Evolutionary conservation across 2,113 vertebrate genomes (phyloP), one percentile per base, ranked within the genome.

Genomic region (Odontophorus gujanensis): DNA sequence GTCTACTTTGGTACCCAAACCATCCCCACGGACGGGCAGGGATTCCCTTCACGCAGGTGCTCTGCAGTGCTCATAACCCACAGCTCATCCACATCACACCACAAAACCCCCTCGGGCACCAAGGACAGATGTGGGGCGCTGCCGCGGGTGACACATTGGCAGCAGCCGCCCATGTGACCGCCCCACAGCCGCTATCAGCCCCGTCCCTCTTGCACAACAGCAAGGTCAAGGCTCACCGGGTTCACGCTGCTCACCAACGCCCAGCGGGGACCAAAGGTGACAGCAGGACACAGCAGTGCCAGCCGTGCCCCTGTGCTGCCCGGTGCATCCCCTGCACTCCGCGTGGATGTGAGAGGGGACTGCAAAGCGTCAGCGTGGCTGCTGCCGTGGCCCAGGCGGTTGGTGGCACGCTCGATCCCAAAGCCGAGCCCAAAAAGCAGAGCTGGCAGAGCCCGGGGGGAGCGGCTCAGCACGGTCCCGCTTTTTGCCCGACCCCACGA

Each of bases 51-150:
- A 40, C 6, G 3, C 2, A 62, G 3, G 9, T 12, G 3, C 50
- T 16, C 42, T 0, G 0, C 2, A 34, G 53, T n/a, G 50, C 50
- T 47, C 45, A 18, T 69, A 19, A 38, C 8, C 1, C 62, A 7
- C 57, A 63, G 36, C n/a, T 17, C 5, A 4, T 8, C 4, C 16
- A 0, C n/a, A 57, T n/a, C 73, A 47, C 28, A 5, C 55, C 20
- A 5, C 0, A 0, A 55, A 59, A 59, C 5, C 10, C 40, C 66
- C 66, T 75, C 62, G 53, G 24, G 36, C 36, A 63, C 61, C 61
- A 40, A 62, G 61, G 36, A 12, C 38, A 25, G 36, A 20, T 25
- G 19, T 16, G 7, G 25, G 61, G 61, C 5, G 61, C 61, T 34
- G 57, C 12, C 3, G 12, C 34, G 25, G 32, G 25, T 51, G 62